These are phyloP conservation scores for Emydoidea blandingii DNA, from an alignment of 2,797 vertebrate genomes.

Conservation along the genomic window DNA sequence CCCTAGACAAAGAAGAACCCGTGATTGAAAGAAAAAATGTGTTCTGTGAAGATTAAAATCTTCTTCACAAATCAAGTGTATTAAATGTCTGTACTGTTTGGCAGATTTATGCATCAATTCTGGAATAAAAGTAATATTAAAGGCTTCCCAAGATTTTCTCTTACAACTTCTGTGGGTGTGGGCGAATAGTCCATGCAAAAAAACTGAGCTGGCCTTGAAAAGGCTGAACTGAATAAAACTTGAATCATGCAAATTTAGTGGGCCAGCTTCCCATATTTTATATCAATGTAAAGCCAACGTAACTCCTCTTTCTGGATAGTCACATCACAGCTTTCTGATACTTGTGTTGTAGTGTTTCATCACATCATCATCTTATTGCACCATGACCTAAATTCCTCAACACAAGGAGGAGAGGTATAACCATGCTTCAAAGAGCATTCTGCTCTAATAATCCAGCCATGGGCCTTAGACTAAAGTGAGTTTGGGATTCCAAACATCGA, in stretches of 20 bases:
- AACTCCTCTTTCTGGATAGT: not conserved
- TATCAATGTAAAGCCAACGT: not conserved
- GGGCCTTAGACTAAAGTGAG: not conserved
- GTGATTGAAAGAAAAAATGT: not conserved
- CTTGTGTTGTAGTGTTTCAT: not conserved
- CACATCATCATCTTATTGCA: not conserved
- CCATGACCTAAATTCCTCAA: not conserved
- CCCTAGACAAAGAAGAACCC: not conserved
- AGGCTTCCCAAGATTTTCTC: constrained; percentile 26
- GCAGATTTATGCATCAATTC: constrained; percentile 27
- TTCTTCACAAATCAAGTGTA: constrained; percentile 36
- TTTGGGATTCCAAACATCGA: not conserved
- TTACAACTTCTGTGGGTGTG: not conserved
- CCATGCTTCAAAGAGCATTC: not conserved
- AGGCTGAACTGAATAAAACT: not conserved
- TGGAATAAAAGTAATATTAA: constrained; percentile 37
- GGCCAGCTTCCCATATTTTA: not conserved
- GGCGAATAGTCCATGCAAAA: not conserved
- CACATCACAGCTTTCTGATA: not conserved
- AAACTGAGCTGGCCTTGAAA: not conserved
- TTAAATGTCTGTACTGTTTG: constrained; percentile 34
- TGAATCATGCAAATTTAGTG: not conserved
- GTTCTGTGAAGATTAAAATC: constrained; percentile 56
- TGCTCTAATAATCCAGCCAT: not conserved
- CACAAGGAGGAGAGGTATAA: not conserved